Percentiles rank a stretch among this genome's conserved stretches.
Evolutionary conservation across 2,888 invertebrate genomes (phyloP).

Genomic region (Parnassius apollo): DNA sequence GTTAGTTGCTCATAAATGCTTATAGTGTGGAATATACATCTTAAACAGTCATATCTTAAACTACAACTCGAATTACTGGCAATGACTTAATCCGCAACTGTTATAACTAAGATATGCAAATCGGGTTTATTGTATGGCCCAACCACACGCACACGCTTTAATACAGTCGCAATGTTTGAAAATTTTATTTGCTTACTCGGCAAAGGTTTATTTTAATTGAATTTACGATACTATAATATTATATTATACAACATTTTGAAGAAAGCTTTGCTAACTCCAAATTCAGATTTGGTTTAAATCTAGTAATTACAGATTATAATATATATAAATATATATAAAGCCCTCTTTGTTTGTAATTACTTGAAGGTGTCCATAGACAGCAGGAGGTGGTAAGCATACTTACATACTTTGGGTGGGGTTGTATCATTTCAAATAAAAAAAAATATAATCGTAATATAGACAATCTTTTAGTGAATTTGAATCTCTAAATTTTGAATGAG

Average conservation of each 20-base stretch:
- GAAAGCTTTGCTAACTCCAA: too few relatives aligned
- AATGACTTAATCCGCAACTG: conserved; percentile 55
- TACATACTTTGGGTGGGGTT: too few relatives aligned
- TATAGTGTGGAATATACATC: conserved; percentile 35
- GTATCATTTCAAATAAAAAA: too few relatives aligned
- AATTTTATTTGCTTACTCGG: conserved; percentile 9
- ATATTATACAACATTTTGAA: not conserved
- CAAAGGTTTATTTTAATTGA: not conserved
- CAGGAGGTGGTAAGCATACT: too few relatives aligned
- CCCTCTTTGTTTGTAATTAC: too few relatives aligned
- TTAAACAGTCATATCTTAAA: conserved; percentile 31
- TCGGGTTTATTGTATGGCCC: conserved; percentile 27
- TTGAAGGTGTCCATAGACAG: too few relatives aligned
- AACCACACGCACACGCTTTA: conserved; percentile 19
- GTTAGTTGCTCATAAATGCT: conserved; percentile 26
- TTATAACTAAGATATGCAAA: conserved; percentile 57
- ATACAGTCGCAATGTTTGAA: conserved; percentile 8
- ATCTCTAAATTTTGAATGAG: too few relatives aligned
- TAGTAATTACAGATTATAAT: too few relatives aligned
- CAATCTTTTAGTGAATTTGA: too few relatives aligned
- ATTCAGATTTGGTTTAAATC: too few relatives aligned
- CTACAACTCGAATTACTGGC: conserved; percentile 44
- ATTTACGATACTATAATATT: not conserved
- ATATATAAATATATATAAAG: too few relatives aligned
- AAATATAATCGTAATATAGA: too few relatives aligned